phyloP scores from a whole-genome alignment of 2,113 vertebrate species.

The Nibea coibor region DNA sequence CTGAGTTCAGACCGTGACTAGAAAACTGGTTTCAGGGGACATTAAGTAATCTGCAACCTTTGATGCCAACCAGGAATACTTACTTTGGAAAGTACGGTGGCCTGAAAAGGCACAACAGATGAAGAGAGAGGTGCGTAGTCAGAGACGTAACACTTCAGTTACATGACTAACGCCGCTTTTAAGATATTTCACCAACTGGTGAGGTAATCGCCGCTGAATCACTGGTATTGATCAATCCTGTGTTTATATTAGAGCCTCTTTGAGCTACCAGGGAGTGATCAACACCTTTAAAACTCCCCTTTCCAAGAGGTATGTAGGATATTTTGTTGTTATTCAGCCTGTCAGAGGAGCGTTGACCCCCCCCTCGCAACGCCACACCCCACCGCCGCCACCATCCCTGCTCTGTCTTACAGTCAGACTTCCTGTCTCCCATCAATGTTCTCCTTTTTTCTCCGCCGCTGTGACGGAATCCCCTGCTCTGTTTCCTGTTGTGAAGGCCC shows the following conservation, averaged over 20 bases:
- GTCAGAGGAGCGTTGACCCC: slow-evolving; percentile 38
- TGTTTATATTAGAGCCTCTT: neutral
- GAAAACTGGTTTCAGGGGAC: slow-evolving; percentile 25
- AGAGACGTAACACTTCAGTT: neutral
- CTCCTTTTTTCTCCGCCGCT: slow-evolving; percentile 80
- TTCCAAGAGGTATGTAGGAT: neutral
- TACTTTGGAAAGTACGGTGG: neutral
- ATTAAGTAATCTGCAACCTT: slow-evolving; percentile 18
- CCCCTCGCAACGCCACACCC: slow-evolving; percentile 8
- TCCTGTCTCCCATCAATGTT: slow-evolving; percentile 87
- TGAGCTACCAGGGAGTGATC: too few relatives aligned
- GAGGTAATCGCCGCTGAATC: neutral
- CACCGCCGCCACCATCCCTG: slow-evolving; percentile 1
- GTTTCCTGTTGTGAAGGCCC: slow-evolving; percentile 94
- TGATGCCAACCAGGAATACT: neutral
- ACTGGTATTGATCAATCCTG: neutral
- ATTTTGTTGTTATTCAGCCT: slow-evolving; percentile 9
- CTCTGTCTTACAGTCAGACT: slow-evolving; percentile 74
- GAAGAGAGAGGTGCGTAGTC: neutral
- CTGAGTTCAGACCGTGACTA: slow-evolving; percentile 27
- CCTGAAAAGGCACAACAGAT: neutral
- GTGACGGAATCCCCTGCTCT: slow-evolving; percentile 92
- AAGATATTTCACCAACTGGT: slow-evolving; percentile 8
- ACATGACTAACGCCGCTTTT: too few relatives aligned
- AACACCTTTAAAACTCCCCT: neutral